Conservation (phyloP, 2,888 invertebrate species). For the Eutolmus rufibarbis region DNA sequence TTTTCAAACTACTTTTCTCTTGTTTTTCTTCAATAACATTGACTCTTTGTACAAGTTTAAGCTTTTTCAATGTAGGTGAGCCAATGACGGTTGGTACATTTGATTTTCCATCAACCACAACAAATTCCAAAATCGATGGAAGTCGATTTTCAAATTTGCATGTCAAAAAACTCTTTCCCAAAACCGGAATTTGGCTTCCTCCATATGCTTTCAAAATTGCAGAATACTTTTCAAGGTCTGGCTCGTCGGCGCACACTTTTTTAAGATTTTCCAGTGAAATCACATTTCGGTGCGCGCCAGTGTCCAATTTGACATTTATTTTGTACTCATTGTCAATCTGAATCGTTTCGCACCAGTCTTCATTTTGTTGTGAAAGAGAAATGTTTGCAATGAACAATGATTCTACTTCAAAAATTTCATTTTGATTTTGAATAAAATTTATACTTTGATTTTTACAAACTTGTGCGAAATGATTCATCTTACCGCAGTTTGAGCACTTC, state of each 20-base stretch:
- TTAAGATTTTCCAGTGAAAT: background rate
- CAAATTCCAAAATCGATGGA: background rate
- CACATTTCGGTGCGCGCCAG: background rate
- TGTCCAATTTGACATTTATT: background rate
- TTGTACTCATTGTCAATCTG: background rate
- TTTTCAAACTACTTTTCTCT: background rate
- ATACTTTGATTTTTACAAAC: background rate
- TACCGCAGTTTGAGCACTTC: background rate
- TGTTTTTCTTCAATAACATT: background rate
- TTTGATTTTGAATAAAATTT: background rate
- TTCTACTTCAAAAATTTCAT: background rate
- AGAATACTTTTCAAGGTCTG: background rate
- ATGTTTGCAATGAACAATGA: background rate
- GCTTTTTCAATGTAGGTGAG: background rate
- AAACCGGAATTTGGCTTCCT: background rate
- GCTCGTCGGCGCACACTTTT: background rate
- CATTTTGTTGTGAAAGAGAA: background rate
- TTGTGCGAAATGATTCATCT: background rate
- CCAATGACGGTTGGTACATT: background rate
- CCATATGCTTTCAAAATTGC: background rate
- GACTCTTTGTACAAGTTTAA: slow-evolving; percentile 2
- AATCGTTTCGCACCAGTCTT: background rate
- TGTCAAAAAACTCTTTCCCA: background rate
- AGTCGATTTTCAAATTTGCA: background rate
- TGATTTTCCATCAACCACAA: background rate